These are phyloP conservation scores for Nannoperca australis DNA, from an alignment of 2,797 vertebrate species.

Conservation along the genomic window DNA sequence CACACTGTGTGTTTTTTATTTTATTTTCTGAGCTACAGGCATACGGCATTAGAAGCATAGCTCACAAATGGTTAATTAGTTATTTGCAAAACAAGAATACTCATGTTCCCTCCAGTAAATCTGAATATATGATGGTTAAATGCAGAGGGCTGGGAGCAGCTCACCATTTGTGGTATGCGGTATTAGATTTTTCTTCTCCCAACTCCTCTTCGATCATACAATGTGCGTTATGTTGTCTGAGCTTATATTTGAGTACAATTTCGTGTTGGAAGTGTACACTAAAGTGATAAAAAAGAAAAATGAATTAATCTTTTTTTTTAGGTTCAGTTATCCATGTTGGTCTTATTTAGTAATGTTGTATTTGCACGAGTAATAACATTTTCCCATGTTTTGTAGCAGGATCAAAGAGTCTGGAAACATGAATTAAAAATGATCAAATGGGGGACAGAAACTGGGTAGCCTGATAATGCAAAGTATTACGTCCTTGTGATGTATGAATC, in stretches of 20 bases:
- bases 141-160: too few species aligned
- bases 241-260: background rate
- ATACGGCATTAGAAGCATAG: background rate
- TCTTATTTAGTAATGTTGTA: background rate
- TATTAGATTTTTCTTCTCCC: background rate
- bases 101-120: too few species aligned
- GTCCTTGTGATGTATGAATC: background rate
- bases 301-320: background rate
- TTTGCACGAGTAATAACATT: background rate
- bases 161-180: too few species aligned
- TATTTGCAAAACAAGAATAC: background rate
- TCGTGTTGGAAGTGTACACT: background rate
- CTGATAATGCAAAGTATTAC: background rate
- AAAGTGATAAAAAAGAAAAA: background rate
- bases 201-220: background rate
- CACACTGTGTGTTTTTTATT: background rate
- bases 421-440: background rate
- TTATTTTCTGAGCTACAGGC: background rate
- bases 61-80: background rate
- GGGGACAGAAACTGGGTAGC: background rate
- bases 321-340: background rate
- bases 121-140: too few species aligned
- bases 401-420: background rate
- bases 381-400: background rate
- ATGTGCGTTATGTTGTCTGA: background rate